Base-by-base conservation (phyloP, 2,888 invertebrate genomes). In the Orchesella flavescens region DNA sequence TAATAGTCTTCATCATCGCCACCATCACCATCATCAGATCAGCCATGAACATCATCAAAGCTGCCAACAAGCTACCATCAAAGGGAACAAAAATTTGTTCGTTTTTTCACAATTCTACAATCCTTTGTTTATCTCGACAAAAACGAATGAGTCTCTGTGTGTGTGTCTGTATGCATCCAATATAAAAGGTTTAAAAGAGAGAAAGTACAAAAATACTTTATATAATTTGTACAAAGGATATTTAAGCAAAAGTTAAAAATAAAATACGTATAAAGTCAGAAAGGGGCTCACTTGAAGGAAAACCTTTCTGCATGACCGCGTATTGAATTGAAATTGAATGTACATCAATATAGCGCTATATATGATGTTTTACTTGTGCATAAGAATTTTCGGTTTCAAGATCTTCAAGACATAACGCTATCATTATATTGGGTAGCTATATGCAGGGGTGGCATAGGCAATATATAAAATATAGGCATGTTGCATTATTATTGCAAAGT, bases 381-480 rank as follows among this genome's bases (percentile, higher is more conserved):
- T 34, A 34, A 34, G 34, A 34, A 34, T 34, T 57, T 57, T 57
- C 57, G 57, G 57, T 57, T 57, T 57, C 57, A 57, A 57, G 57
- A 57, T 57, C 57, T 53, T n/a, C 34, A 34, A 34, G 34, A 34
- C 34, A 34, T 34, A 34, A 34, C 34, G 34, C 34, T 34, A 34
- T n/a, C n/a, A n/a, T n/a, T n/a, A n/a, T n/a, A n/a, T n/a, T n/a
- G n/a, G n/a, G n/a, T n/a, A n/a, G n/a, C n/a, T n/a, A n/a, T n/a
- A n/a, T n/a, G 34, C 34, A 34, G 7, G 34, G 34, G 34, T 34
- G 34, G 34, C 34, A 4, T 34, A n/a, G 34, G 34, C 7, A 7
- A 7, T 34, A 4, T 34, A 7, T 34, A 34, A 4, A 34, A 34
- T 34, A 34, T 34, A 7, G 2, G 34, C 34, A 34, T n/a, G n/a